Evolutionary conservation across 2,113 vertebrate genomes (phyloP).

Genomic region (Caranx ignobilis): DNA sequence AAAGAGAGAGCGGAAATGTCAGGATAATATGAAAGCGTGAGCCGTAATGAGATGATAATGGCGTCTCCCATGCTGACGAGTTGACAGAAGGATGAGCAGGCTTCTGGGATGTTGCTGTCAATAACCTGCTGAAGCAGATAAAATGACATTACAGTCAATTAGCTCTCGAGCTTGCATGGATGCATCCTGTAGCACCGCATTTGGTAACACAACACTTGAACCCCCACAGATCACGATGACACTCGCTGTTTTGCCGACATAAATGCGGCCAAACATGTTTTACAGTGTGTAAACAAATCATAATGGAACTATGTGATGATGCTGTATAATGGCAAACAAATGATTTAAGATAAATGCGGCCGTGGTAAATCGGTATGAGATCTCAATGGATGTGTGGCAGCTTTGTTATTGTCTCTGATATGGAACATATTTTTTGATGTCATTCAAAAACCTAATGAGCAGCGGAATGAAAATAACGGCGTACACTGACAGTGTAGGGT

Average conservation of each 20-base stretch:
- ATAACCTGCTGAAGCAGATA: constrained; percentile 76
- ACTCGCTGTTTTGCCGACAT: constrained; percentile 28
- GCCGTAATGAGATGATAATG: constrained; percentile 80
- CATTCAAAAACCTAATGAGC: constrained; percentile 31
- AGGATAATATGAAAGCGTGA: constrained; percentile 70
- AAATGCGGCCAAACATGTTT: constrained; percentile 19
- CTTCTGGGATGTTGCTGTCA: constrained; percentile 78
- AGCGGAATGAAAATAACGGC: constrained; percentile 17
- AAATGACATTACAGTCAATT: constrained; percentile 81
- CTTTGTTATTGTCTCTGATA: constrained; percentile 11
- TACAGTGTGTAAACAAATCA: constrained; percentile 32
- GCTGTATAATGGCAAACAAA: neutral
- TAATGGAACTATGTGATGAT: neutral
- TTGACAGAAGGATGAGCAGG: constrained; percentile 79
- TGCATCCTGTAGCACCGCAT: constrained; percentile 48
- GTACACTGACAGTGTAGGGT: neutral
- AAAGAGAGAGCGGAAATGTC: constrained; percentile 57
- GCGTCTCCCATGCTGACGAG: constrained; percentile 69
- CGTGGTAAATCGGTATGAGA: neutral
- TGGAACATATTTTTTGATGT: neutral
- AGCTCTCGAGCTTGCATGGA: constrained; percentile 62
- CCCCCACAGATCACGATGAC: constrained; percentile 38
- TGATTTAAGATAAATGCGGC: neutral
- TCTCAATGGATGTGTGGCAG: constrained; percentile 9
- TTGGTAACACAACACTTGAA: constrained; percentile 41